phyloP scores from a whole-genome alignment of 2,888 invertebrate species.

The Troides oblongomaculatus region DNA sequence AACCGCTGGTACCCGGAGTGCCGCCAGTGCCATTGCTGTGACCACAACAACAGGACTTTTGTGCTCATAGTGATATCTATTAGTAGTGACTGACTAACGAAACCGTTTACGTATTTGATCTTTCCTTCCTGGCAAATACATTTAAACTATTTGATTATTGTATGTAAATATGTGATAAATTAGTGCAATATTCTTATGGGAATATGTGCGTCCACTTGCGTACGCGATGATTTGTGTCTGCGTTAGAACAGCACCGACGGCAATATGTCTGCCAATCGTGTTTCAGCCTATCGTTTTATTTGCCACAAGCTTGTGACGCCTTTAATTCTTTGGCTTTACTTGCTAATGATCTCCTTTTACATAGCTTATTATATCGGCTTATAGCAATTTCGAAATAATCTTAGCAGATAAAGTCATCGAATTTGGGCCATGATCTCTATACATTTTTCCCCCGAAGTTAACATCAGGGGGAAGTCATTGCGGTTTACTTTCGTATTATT shows the following conservation, averaged over 20 bases:
- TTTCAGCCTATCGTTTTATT: neutral
- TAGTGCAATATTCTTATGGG: constrained; percentile 62
- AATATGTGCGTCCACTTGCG: constrained; percentile 38
- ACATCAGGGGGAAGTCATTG: constrained; percentile 14
- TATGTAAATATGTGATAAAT: constrained; percentile 57
- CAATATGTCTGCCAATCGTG: neutral
- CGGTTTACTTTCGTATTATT: constrained; percentile 39
- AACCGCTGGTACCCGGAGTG: constrained; percentile 63
- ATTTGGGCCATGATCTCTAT: constrained; percentile 17
- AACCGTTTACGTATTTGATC: constrained; percentile 30
- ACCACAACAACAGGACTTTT: constrained; percentile 58
- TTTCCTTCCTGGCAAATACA: constrained; percentile 32
- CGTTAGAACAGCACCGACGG: constrained; percentile 7
- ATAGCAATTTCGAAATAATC: constrained; percentile 6
- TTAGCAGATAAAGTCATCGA: constrained; percentile 26
- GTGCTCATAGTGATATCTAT: constrained; percentile 32
- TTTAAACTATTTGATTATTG: constrained; percentile 35
- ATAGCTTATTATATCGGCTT: neutral
- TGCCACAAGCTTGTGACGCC: constrained; percentile 9
- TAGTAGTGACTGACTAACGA: constrained; percentile 34
- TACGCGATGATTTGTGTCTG: neutral
- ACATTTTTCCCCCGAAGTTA: neutral
- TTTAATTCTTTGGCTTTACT: constrained; percentile 33
- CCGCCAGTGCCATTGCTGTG: constrained; percentile 76
- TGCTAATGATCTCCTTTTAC: constrained; percentile 32